A percentile compares a stretch with the other conserved stretches of the same genome.
Evolutionary conservation across 2,113 vertebrate genomes (phyloP).

Genomic region (Antechinus stuartii): DNA sequence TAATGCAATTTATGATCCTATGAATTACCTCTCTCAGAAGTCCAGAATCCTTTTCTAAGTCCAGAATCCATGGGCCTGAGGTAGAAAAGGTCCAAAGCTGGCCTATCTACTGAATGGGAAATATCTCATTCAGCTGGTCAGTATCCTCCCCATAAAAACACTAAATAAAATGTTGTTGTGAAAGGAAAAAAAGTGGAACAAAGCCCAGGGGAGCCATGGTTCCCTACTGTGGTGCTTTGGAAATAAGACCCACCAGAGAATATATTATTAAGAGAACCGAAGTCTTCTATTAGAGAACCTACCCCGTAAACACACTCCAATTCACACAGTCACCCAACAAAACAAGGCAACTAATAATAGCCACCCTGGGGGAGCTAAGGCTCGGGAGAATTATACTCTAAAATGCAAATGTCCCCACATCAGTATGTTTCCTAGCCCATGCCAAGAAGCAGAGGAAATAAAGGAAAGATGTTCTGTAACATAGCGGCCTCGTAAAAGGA

Average conservation of each 20-base stretch:
- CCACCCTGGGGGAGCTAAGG: slow-evolving; percentile 54
- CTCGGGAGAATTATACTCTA: slow-evolving; percentile 66
- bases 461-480: slow-evolving; percentile 14
- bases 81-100: background rate
- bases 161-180: slow-evolving; percentile 71
- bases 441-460: slow-evolving; percentile 35
- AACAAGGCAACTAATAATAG: slow-evolving; percentile 79
- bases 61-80: background rate
- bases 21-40: background rate
- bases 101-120: background rate
- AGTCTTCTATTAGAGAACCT: slow-evolving; percentile 71
- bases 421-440: slow-evolving; percentile 37
- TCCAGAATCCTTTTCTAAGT: background rate
- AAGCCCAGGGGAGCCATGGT: slow-evolving; percentile 69
- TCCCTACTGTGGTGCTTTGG: slow-evolving; percentile 72
- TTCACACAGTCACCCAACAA: slow-evolving; percentile 80
- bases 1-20: background rate
- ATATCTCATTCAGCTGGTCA: background rate
- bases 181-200: slow-evolving; percentile 73
- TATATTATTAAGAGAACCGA: slow-evolving; percentile 75
- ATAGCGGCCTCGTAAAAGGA: background rate
- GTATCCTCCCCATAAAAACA: slow-evolving; percentile 47
- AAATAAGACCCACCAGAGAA: slow-evolving; percentile 79
- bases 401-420: slow-evolving; percentile 58
- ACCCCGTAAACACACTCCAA: slow-evolving; percentile 76